Conservation (phyloP, 2,113 vertebrate species). For the Heterocephalus glaber region DNA sequence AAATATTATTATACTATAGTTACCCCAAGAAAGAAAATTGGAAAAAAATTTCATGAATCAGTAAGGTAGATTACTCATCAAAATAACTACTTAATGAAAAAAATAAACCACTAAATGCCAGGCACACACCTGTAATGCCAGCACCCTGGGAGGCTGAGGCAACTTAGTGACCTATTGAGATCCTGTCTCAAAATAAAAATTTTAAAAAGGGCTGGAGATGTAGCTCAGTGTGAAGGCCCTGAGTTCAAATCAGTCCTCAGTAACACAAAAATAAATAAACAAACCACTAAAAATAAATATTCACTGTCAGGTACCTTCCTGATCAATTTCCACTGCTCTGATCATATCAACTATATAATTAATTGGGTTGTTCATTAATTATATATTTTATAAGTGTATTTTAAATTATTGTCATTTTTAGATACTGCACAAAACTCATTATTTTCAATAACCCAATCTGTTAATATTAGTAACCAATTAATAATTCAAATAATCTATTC, state of each 20-base stretch:
- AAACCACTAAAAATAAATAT: background rate
- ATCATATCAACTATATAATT: background rate
- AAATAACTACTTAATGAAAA: background rate
- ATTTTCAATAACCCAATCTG: background rate
- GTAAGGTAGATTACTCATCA: background rate
- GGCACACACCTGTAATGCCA: background rate
- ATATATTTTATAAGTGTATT: conserved; percentile 2
- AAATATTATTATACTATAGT: background rate
- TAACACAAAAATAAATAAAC: background rate
- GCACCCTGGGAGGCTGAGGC: background rate
- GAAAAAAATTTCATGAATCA: background rate
- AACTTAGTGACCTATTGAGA: background rate
- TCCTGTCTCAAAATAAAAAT: background rate
- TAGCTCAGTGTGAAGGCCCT: background rate
- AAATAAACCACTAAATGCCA: background rate
- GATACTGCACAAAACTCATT: conserved; percentile 8
- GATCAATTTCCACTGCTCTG: background rate
- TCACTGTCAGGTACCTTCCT: background rate
- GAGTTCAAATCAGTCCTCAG: background rate
- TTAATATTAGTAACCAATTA: background rate
- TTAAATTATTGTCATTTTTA: conserved; percentile 31
- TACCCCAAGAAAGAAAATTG: background rate
- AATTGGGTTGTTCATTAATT: background rate
- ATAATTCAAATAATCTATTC: background rate
- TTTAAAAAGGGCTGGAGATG: background rate